A percentile compares a stretch with the other conserved stretches of the same genome.
These are phyloP conservation scores for Mormoops blainvillei DNA, from an alignment of 2,113 vertebrate genomes.

Conservation along the genomic window DNA sequence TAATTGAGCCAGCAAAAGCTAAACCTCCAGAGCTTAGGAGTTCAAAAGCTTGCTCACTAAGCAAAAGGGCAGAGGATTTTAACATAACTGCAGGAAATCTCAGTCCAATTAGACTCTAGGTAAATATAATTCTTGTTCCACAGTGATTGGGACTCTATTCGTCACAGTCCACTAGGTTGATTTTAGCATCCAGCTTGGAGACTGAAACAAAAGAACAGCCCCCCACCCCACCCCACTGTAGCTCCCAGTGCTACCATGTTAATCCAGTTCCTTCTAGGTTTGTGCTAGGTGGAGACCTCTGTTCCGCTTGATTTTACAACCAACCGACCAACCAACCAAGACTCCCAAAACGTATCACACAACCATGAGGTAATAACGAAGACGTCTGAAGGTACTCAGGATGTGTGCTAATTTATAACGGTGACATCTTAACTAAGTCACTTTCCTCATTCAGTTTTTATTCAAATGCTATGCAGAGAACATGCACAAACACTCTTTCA, in stretches of 20 bases:
- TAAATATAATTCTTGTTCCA: slow-evolving; percentile 35
- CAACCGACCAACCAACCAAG: background rate
- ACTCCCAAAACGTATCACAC: background rate
- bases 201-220: background rate
- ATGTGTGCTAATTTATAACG: background rate
- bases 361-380: background rate
- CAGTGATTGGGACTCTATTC: background rate
- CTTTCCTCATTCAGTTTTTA: background rate
- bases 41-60: slow-evolving; percentile 57
- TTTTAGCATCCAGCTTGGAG: background rate
- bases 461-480: background rate
- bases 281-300: background rate
- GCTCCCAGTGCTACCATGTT: background rate
- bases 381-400: background rate
- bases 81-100: slow-evolving; percentile 43
- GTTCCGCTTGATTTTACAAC: background rate
- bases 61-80: slow-evolving; percentile 44
- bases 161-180: background rate
- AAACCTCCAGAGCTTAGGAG: slow-evolving; percentile 50
- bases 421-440: background rate
- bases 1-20: slow-evolving; percentile 59
- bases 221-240: background rate
- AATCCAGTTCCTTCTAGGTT: background rate
- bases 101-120: slow-evolving; percentile 15
- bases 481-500: background rate